Base-by-base conservation (phyloP, 2,888 invertebrate species). In the Andrena chrysosceles region DNA sequence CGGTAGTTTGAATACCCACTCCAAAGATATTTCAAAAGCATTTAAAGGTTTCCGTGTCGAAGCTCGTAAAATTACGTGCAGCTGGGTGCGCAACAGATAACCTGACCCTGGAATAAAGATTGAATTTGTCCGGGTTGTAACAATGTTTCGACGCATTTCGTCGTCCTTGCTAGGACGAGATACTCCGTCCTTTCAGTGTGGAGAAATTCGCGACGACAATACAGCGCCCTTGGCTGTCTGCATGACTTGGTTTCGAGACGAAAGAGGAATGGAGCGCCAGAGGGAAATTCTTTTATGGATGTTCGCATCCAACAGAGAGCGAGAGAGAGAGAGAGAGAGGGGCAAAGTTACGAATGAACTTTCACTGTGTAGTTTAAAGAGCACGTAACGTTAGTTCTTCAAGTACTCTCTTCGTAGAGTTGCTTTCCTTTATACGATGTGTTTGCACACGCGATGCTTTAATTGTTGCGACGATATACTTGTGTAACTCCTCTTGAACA, bases 131-230 rank as follows among this genome's bases (percentile, higher is more conserved):
- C 6, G 6, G 23, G 23, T 23, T 29, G 33, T 56, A 63, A 62
- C 67, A 20, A 42, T 35, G 26, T 56, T 23, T 26, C 26, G 35
- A 69, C 31, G 49, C 48, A 33, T 49, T 60, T 35, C 49, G 10
- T 52, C 63, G 33, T 23, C 13, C 42, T 35, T 5, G 23, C 16
- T 6, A 20, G 31, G 26, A 67, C 16, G 23, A 10, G 23, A 54
- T 54, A 59, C 42, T 16, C 8, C 49, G 33, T 72, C 54, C 33
- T 71, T 56, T 48, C 31, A n/a, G 10, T 1, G 52, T 29, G 33
- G 52, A 48, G 52, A 67, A 71, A 77, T 73, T 64, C 42, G 35
- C 59, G 64, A 73, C 73, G 64, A 42, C 52, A 20, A 68, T 69
- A 52, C n/a, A 29, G 1, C 29, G 16, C 33, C 26, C 48, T 29